Evolutionary conservation across 2,888 invertebrate species (phyloP).

Genomic region (Pyrocoelia pectoralis): DNA sequence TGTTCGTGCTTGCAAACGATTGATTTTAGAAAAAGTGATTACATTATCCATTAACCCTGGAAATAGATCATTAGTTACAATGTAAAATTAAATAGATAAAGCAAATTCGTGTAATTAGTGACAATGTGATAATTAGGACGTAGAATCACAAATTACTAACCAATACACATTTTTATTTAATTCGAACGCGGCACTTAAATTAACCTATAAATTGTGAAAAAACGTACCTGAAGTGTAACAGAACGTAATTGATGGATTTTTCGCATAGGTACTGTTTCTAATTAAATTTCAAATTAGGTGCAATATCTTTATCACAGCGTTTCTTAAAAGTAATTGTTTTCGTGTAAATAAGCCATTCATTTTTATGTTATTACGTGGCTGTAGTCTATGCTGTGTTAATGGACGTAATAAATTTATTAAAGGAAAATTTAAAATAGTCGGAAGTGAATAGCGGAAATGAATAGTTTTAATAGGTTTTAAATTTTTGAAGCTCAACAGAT

Average conservation of each 20-base stretch:
- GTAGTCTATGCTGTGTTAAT: conserved; percentile 1
- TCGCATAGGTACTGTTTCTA: background rate
- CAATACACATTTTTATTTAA: too few species aligned
- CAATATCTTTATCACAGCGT: background rate
- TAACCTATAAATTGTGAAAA: too few species aligned
- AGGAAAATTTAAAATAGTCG: conserved; percentile 1
- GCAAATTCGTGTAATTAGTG: background rate
- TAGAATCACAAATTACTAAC: too few species aligned
- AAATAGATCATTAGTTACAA: too few species aligned
- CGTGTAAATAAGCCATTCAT: conserved; percentile 4
- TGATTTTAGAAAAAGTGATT: too few species aligned
- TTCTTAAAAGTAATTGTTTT: conserved; percentile 2
- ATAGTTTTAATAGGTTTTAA: conserved; percentile 7
- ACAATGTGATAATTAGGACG: too few species aligned
- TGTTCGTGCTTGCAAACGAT: too few species aligned
- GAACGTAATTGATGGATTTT: too few species aligned
- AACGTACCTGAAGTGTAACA: too few species aligned
- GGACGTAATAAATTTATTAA: conserved; percentile 6
- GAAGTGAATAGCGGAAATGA: background rate
- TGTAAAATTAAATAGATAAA: too few species aligned
- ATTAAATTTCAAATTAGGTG: background rate
- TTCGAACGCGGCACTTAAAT: too few species aligned
- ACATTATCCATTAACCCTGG: too few species aligned
- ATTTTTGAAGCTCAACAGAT: background rate
- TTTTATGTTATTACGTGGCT: conserved; percentile 6